Evolutionary conservation across 1,140 invertebrate species (phyloP).

Genomic region (Gonioctena quinquepunctata): DNA sequence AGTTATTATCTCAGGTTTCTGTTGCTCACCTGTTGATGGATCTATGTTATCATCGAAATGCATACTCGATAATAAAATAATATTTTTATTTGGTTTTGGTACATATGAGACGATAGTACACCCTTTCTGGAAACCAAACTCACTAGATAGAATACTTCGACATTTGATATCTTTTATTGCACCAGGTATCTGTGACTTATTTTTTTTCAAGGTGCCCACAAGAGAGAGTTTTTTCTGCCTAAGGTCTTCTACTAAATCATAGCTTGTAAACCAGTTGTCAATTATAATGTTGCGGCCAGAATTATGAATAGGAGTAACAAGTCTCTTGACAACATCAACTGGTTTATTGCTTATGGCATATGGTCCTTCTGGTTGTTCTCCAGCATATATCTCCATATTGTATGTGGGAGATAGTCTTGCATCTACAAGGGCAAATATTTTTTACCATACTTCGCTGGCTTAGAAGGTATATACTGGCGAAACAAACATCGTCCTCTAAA

Average conservation of each 20-base stretch:
- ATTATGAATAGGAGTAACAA: slow-evolving; percentile 1
- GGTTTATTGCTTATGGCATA: neutral
- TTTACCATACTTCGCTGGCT: slow-evolving; percentile 57
- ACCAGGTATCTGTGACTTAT: too few relatives aligned
- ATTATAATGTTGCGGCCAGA: neutral
- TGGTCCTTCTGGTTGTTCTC: neutral
- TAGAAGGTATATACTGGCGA: slow-evolving; percentile 52
- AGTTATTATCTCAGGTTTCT: too few relatives aligned
- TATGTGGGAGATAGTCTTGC: too few relatives aligned
- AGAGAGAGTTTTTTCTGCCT: neutral
- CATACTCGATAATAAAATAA: too few relatives aligned
- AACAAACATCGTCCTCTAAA: slow-evolving; percentile 51
- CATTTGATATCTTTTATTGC: too few relatives aligned
- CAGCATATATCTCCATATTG: slow-evolving; percentile 20
- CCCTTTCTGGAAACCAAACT: too few relatives aligned
- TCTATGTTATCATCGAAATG: too few relatives aligned
- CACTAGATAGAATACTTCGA: too few relatives aligned
- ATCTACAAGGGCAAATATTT: too few relatives aligned
- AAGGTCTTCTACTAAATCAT: neutral
- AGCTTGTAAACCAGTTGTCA: slow-evolving; percentile 4
- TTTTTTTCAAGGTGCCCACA: neutral
- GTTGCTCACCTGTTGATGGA: too few relatives aligned
- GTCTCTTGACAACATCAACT: slow-evolving; percentile 3
- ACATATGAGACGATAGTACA: too few relatives aligned
- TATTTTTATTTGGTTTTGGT: too few relatives aligned